Percentiles rank a stretch among this genome's conserved stretches.
phyloP scores from a whole-genome alignment of 2,797 vertebrate genomes.

The Tympanoctomys barrerae region DNA sequence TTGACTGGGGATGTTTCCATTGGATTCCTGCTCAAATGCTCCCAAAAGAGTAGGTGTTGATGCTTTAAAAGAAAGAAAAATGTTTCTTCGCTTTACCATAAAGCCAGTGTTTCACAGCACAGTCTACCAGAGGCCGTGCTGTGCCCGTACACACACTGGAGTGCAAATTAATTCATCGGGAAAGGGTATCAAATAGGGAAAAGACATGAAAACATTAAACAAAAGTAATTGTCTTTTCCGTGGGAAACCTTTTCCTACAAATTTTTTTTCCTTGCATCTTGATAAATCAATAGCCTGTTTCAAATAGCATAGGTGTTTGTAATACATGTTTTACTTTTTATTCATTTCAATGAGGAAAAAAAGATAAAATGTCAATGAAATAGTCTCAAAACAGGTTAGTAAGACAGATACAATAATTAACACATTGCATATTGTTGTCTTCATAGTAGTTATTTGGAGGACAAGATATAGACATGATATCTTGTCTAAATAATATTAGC shows the following conservation, averaged over 20 bases:
- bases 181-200: background rate
- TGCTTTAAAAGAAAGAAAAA: background rate
- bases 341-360: no score
- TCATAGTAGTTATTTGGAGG: no score
- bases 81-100: background rate
- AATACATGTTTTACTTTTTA: background rate
- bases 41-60: background rate
- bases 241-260: constrained; percentile 7
- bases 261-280: background rate
- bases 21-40: background rate
- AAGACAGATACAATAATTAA: no score
- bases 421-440: no score
- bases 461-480: no score
- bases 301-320: background rate
- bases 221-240: constrained; percentile 14
- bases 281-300: constrained; percentile 7
- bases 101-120: background rate
- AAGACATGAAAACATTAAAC: constrained; percentile 37
- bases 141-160: background rate
- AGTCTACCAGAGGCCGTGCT: background rate
- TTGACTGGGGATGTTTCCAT: background rate
- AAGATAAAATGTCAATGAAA: no score
- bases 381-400: no score
- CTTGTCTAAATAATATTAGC: no score
- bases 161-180: constrained; percentile 50